A percentile compares a stretch with the other conserved stretches of the same genome.
Conservation (phyloP, 2,113 vertebrate species). For the Heloderma charlesbogerti region DNA sequence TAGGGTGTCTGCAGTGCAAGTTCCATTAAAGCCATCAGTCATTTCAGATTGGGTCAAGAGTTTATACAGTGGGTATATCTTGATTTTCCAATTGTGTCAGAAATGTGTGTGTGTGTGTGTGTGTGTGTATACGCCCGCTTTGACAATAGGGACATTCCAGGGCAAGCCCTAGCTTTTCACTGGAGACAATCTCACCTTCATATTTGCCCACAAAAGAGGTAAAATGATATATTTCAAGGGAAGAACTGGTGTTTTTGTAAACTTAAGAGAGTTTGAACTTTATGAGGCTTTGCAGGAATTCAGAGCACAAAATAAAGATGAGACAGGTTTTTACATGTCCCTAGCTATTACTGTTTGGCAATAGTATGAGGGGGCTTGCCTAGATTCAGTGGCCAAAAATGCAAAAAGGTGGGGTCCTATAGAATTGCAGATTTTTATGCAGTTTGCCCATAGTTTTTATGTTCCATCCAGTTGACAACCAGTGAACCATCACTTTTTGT, state of each 20-base stretch:
- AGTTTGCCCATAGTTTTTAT: background rate
- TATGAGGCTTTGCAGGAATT: background rate
- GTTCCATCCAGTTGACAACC: background rate
- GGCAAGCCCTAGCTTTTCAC: background rate
- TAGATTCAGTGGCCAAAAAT: background rate
- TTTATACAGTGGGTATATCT: background rate
- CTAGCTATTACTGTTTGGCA: background rate
- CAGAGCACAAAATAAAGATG: background rate
- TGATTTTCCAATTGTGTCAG: conserved; percentile 52
- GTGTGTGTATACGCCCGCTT: background rate
- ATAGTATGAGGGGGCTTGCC: background rate
- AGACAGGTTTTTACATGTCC: background rate
- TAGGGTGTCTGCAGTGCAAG: background rate
- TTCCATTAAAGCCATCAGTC: background rate
- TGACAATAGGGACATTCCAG: conserved; percentile 30
- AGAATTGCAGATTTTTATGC: background rate
- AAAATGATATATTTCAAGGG: background rate
- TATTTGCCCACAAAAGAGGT: background rate
- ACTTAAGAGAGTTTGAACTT: background rate
- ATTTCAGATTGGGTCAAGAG: background rate
- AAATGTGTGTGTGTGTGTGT: fast-evolving
- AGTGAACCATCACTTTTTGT: background rate
- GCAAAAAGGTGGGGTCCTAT: background rate
- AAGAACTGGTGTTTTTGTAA: background rate
- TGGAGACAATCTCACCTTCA: background rate